Evolutionary conservation across 1,140 invertebrate genomes (phyloP).

Genomic region (Nautilus pompilius): DNA sequence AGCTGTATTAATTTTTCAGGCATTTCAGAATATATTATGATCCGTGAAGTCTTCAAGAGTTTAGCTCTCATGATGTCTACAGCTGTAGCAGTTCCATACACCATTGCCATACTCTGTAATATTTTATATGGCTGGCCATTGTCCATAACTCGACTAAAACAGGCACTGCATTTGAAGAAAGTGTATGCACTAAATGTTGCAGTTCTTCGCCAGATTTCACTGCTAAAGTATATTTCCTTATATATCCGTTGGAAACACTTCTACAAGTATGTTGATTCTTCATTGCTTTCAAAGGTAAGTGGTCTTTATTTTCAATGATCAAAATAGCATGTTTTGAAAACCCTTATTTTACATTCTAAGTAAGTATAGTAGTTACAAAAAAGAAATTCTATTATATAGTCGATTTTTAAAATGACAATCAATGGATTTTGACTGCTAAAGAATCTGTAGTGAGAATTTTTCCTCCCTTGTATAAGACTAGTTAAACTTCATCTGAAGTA

Average conservation of each 20-base stretch:
- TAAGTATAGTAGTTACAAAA: too few species aligned
- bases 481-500: too few species aligned
- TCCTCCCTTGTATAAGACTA: too few species aligned
- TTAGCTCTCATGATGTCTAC: constrained; percentile 10
- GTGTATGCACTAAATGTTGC: constrained; percentile 46
- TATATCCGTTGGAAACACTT: constrained; percentile 41
- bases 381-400: too few species aligned
- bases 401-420: too few species aligned
- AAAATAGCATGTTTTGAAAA: too few species aligned
- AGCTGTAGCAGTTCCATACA: constrained; percentile 43
- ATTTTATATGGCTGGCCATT: constrained; percentile 45
- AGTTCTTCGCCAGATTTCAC: constrained; percentile 34
- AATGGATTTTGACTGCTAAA: too few species aligned
- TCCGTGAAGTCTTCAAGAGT: neutral
- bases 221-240: constrained; percentile 31
- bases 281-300: constrained; percentile 42
- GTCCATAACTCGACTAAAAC: constrained; percentile 2
- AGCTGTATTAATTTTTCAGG: neutral
- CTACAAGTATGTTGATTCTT: constrained; percentile 31
- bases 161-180: constrained; percentile 45
- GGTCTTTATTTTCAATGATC: too few species aligned
- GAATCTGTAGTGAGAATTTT: too few species aligned
- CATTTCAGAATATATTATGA: neutral
- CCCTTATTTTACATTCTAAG: too few species aligned
- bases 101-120: constrained; percentile 38